phyloP scores from a whole-genome alignment of 1,140 invertebrate species.

The Drosophila ambigua region DNA sequence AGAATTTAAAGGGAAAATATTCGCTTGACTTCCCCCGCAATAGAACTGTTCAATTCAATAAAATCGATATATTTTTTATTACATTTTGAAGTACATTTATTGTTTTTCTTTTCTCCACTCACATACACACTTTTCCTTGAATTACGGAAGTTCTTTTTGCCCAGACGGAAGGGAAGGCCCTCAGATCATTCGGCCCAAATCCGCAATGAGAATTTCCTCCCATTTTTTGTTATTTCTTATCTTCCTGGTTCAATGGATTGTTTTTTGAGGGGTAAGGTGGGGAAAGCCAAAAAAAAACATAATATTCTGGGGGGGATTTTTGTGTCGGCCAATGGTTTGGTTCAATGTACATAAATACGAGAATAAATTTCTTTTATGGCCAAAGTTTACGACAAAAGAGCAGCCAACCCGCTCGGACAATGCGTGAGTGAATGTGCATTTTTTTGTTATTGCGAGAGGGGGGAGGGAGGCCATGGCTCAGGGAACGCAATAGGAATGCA shows the following conservation, averaged over 20 bases:
- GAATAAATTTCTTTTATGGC: slow-evolving; percentile 67
- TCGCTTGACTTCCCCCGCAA: too few relatives aligned
- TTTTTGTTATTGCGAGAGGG: slow-evolving; percentile 24
- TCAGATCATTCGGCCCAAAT: slow-evolving; percentile 1
- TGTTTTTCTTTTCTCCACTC: too few relatives aligned
- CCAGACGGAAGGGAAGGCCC: background rate
- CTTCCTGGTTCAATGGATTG: slow-evolving; percentile 64
- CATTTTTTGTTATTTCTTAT: slow-evolving; percentile 33
- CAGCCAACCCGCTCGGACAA: slow-evolving; percentile 41
- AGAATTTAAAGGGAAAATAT: too few relatives aligned
- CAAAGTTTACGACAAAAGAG: slow-evolving; percentile 71
- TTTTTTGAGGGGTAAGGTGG: slow-evolving; percentile 28
- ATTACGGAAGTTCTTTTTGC: too few relatives aligned
- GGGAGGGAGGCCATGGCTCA: slow-evolving; percentile 21
- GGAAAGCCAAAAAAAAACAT: slow-evolving; percentile 21
- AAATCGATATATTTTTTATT: too few relatives aligned
- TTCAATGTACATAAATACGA: slow-evolving; percentile 43
- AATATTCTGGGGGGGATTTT: slow-evolving; percentile 27
- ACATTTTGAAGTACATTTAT: too few relatives aligned
- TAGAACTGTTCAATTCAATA: too few relatives aligned
- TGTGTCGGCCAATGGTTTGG: slow-evolving; percentile 23
- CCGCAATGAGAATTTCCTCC: slow-evolving; percentile 43
- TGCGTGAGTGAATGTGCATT: slow-evolving; percentile 63
- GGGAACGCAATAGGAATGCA: slow-evolving; percentile 26
- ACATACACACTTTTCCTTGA: too few relatives aligned